phyloP scores from a whole-genome alignment of 64 coral and sea anemone genomes.

The Porites lutea region DNA sequence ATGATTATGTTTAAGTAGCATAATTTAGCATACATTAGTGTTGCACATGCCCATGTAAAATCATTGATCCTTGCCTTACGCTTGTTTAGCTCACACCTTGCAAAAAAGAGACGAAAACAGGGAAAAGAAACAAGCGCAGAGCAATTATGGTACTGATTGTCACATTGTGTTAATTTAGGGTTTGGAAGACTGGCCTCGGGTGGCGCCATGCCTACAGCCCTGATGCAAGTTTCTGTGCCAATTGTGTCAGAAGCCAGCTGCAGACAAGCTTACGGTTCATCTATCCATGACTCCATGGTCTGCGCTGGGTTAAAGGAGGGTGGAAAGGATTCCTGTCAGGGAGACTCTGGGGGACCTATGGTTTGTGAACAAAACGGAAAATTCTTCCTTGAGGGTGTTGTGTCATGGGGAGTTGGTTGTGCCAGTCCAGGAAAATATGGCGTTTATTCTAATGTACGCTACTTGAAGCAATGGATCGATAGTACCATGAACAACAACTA shows the following conservation, averaged over 20 bases:
- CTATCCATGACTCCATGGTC: slow-evolving; percentile 59
- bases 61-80: no score
- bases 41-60: no score
- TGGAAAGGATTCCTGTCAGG: slow-evolving; percentile 59
- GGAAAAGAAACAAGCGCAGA: no score
- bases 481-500: background rate
- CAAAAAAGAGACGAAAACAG: no score
- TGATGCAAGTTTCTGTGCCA: slow-evolving; percentile 54
- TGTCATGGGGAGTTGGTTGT: slow-evolving; percentile 61
- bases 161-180: background rate
- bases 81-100: no score
- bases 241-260: background rate
- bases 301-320: slow-evolving; percentile 38
- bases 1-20: no score
- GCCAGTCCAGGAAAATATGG: slow-evolving; percentile 43
- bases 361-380: slow-evolving; percentile 43
- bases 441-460: slow-evolving; percentile 52
- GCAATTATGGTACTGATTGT: background rate
- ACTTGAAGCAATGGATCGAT: slow-evolving; percentile 18
- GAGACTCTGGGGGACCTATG: slow-evolving; percentile 54
- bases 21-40: no score
- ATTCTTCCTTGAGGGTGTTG: slow-evolving; percentile 59
- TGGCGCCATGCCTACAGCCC: background rate
- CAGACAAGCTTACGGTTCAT: background rate
- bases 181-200: slow-evolving; percentile 39